Evolutionary conservation across 1,140 invertebrate genomes (phyloP).

Genomic region (Asbolus verrucosus): DNA sequence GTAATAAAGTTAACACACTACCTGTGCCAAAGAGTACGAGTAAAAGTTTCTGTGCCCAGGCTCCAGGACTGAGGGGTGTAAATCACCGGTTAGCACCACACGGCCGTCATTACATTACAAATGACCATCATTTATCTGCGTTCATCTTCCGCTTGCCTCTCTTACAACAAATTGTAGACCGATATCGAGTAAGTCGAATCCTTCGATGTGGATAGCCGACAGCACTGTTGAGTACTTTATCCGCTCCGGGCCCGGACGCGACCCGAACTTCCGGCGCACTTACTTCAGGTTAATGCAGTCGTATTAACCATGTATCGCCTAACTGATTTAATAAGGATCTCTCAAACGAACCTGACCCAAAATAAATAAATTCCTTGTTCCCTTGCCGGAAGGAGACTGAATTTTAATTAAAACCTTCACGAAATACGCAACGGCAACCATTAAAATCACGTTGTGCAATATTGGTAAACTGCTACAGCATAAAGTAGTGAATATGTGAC

Average conservation of each 20-base stretch:
- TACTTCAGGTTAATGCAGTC: conserved; percentile 19
- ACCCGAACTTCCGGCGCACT: conserved; percentile 18
- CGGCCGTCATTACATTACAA: conserved; percentile 56
- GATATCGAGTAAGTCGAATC: conserved; percentile 26
- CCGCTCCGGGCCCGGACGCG: conserved; percentile 27
- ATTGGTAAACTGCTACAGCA: no score
- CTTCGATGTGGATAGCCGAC: conserved; percentile 11
- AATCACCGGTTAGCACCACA: conserved; percentile 53
- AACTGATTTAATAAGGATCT: conserved; percentile 16
- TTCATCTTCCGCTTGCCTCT: conserved; percentile 51
- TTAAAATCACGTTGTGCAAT: no score
- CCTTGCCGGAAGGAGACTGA: not conserved
- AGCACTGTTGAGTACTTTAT: conserved; percentile 7
- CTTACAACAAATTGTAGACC: conserved; percentile 50
- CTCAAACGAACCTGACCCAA: conserved; percentile 1
- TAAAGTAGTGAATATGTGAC: no score
- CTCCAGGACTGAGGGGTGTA: conserved; percentile 54
- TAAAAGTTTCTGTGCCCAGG: conserved; percentile 3
- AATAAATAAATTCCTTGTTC: conserved; percentile 7
- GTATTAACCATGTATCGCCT: conserved; percentile 15
- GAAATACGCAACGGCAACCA: no score
- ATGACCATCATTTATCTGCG: conserved; percentile 54
- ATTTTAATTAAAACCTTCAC: conserved; percentile 2
- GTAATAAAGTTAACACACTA: conserved; percentile 39
- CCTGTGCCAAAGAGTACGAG: not conserved